Conservation (phyloP, 2,888 invertebrate genomes). For the Netelia inedita region DNA sequence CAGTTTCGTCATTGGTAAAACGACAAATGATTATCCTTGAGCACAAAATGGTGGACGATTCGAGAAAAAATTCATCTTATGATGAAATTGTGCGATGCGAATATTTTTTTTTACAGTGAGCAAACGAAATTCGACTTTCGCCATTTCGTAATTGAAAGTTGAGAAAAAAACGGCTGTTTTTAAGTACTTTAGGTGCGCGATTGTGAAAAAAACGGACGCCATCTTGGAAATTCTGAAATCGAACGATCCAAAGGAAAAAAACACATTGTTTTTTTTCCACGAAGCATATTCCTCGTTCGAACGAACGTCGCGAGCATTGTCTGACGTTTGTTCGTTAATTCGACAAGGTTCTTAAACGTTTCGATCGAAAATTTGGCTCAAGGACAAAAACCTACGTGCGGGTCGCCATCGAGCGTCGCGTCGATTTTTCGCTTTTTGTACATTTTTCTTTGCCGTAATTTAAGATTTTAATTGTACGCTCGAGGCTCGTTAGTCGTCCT, state of each 20-base stretch:
- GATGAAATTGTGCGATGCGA: no score
- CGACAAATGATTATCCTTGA: no score
- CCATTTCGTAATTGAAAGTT: background rate
- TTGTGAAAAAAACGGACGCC: conserved; percentile 19
- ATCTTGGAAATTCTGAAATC: conserved; percentile 2
- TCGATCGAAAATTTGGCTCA: background rate
- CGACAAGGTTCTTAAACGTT: background rate
- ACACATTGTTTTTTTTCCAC: background rate
- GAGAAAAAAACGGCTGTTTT: background rate
- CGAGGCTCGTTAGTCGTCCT: conserved; percentile 18
- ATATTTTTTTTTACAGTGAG: no score
- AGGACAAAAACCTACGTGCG: conserved; percentile 1
- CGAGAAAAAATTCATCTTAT: no score
- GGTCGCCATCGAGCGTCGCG: background rate
- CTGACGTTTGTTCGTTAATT: background rate
- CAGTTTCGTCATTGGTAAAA: background rate
- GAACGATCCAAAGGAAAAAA: background rate
- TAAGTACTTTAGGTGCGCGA: background rate
- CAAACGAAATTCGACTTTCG: no score
- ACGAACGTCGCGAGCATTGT: background rate
- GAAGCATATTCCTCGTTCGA: background rate
- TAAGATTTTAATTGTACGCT: background rate
- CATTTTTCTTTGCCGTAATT: conserved; percentile 10
- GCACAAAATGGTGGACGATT: no score
- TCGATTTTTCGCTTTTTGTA: background rate